Base-by-base conservation (phyloP, 2,888 invertebrate species). In the Leucoma salicis region DNA sequence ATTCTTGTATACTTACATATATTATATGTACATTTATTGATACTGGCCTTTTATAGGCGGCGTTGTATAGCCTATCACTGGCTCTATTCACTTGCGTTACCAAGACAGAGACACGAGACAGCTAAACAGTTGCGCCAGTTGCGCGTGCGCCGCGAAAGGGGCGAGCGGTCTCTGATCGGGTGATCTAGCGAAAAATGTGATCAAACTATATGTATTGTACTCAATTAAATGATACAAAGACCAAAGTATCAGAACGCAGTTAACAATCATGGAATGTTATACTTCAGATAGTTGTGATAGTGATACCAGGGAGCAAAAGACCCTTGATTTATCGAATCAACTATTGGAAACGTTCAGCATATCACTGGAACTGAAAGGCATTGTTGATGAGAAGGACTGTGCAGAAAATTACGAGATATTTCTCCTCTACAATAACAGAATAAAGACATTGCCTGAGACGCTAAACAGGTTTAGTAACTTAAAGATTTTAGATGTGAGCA, bases 231-330 rank as follows among this genome's bases (percentile, higher is more conserved):
- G 46, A 45, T 59, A 61, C 40, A 46, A 57, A 57, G 42, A 52
- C 40, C 48, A 48, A 39, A 42, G 28, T 39, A 53, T 47, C 48
- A 42, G 41, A 46, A 55, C 46, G 46, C 38, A 54, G 49, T 49
- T 57, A 45, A 38, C 38, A 53, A 78, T 65, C 50, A 95, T 95
- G 95, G 95, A 95, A 82, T 93, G 91, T 67, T 96, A 95, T 75
- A 95, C 96, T 39, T 96, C 96, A 24, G 96, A 96, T 71, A 95
- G 95, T 68, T 93, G 95, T 77, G 95, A 95, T 66, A 95, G 94
- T 74, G 96, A 96, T 71, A 91, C 92, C 60, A 91, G 92, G 50
- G 91, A 92, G 56, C 91, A 91, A 62, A 94, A 93, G 82, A 94
- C 95, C 16, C 82, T 96, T 45, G 95, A 96, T 78, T 69, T 90